Percentiles rank a stretch among this genome's conserved stretches.
Evolutionary conservation across 2,888 invertebrate genomes (phyloP).

Genomic region (Drosophila sordidapex): DNA sequence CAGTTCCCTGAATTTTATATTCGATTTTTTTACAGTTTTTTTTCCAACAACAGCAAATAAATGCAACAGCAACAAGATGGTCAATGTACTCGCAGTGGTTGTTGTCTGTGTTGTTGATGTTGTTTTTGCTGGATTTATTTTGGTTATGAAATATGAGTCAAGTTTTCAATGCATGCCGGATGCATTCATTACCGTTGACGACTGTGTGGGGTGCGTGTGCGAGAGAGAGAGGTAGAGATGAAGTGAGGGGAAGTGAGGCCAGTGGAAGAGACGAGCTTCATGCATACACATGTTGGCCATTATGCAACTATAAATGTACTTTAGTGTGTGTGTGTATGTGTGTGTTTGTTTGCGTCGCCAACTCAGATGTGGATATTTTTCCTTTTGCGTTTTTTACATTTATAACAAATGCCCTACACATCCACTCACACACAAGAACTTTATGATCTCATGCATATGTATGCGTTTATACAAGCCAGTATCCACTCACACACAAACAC

Average conservation of each 20-base stretch:
- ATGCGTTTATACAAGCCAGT: conserved; percentile 62
- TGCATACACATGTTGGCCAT: conserved; percentile 63
- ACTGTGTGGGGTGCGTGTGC: conserved; percentile 36
- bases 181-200: conserved; percentile 82
- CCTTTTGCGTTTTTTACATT: conserved; percentile 57
- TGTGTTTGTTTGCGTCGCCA: conserved; percentile 29
- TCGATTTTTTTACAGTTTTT: conserved; percentile 5
- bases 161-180: conserved; percentile 81
- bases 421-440: conserved; percentile 42
- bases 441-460: conserved; percentile 76
- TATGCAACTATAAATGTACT: conserved; percentile 41
- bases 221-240: neutral
- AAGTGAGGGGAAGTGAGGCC: conserved; percentile 1
- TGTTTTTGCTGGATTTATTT: conserved; percentile 45
- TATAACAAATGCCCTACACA: conserved; percentile 72
- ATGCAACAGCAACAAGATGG: conserved; percentile 71
- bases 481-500: conserved; percentile 18
- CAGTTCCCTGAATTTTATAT: conserved; percentile 7
- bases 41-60: conserved; percentile 39
- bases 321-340: conserved; percentile 4
- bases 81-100: conserved; percentile 66
- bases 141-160: conserved; percentile 79
- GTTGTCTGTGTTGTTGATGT: conserved; percentile 13
- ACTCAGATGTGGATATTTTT: conserved; percentile 47
- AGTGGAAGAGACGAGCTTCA: conserved; percentile 32